Conservation (phyloP, 2,888 invertebrate genomes). For the Criorhina ranunculi region DNA sequence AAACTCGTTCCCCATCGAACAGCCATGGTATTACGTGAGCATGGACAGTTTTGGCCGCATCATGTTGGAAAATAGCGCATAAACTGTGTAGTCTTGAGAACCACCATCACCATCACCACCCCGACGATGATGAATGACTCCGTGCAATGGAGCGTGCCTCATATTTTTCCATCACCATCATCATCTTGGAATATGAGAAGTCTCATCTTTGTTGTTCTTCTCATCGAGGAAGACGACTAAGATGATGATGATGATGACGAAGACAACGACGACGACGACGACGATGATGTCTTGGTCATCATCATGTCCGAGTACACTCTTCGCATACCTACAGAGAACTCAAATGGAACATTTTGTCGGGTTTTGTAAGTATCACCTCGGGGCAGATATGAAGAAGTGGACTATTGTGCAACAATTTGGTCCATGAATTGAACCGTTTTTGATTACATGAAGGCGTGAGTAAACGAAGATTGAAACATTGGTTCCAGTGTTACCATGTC, state of each 20-base stretch:
- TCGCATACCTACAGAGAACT: slow-evolving; percentile 43
- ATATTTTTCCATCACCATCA: slow-evolving; percentile 66
- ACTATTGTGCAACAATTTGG: slow-evolving; percentile 73
- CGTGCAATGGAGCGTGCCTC: slow-evolving; percentile 70
- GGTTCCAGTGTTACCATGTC: slow-evolving; percentile 47
- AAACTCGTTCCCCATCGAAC: slow-evolving; percentile 62
- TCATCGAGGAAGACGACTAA: background rate
- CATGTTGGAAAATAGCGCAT: slow-evolving; percentile 70
- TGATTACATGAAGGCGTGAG: slow-evolving; percentile 72
- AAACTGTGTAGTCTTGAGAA: slow-evolving; percentile 60
- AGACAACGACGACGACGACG: background rate
- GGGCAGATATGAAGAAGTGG: slow-evolving; percentile 70
- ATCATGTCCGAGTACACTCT: slow-evolving; percentile 43
- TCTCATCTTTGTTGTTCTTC: slow-evolving; percentile 61
- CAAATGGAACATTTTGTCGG: slow-evolving; percentile 72
- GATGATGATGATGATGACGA: no score
- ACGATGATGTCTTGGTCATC: slow-evolving; percentile 23
- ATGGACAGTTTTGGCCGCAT: slow-evolving; percentile 65
- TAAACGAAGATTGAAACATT: slow-evolving; percentile 65
- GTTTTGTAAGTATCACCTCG: slow-evolving; percentile 71
- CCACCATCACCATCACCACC: slow-evolving; percentile 28
- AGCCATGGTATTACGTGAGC: slow-evolving; percentile 67
- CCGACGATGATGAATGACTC: slow-evolving; percentile 66
- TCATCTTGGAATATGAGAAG: slow-evolving; percentile 55
- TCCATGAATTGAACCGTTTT: slow-evolving; percentile 74